Evolutionary conservation across 2,888 invertebrate genomes (phyloP), one percentile per base, ranked within the genome.

Genomic region (Dynastes grantii): DNA sequence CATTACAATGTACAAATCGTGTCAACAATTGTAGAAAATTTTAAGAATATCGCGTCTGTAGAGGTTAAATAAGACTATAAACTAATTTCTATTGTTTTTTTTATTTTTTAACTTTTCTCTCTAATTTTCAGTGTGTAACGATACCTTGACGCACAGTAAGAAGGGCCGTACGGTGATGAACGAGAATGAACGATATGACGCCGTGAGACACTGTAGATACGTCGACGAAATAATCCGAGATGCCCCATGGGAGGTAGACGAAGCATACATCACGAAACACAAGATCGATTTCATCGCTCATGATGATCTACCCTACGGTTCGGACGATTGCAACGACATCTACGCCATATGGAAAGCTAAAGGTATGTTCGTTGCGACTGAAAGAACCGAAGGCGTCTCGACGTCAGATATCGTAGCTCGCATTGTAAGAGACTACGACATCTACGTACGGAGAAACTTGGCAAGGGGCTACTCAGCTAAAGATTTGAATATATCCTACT

Each of bases 271-370:
- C 63, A 92, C 92, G 82, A 93, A 94, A 83, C 95, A 99, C 90
- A 99, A 99, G 93, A 99, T 99, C 85, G 99, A 99, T 90, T 99
- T 99, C 91, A 97, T 98, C 78, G 98, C 99, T 40, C 99, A 99
- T 90, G 99, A 99, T 90, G 98, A 99, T 89, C 94, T 98, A 86
- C 99, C 99, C 0, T 99, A 99, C 90, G 94, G 94, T 76, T 95
- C 95, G 2, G 95, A 95, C 81, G 95, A 96, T 86, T 93, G 93
- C 81, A 92, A 93, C 79, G 96, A 96, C 88, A 93, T 98, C 55
- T 99, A 99, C 89, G 97, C 95, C 75, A 80, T 81, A 58, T 92
- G 99, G 85, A 99, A 99, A 89, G 95, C 94, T 32, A 95, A 94
- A 87, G 98, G 98, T 85, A 99, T 99, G 98, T 99, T 99, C 90